Base-by-base conservation (phyloP, 2,888 invertebrate species). In the Ischnus inquisitorius region DNA sequence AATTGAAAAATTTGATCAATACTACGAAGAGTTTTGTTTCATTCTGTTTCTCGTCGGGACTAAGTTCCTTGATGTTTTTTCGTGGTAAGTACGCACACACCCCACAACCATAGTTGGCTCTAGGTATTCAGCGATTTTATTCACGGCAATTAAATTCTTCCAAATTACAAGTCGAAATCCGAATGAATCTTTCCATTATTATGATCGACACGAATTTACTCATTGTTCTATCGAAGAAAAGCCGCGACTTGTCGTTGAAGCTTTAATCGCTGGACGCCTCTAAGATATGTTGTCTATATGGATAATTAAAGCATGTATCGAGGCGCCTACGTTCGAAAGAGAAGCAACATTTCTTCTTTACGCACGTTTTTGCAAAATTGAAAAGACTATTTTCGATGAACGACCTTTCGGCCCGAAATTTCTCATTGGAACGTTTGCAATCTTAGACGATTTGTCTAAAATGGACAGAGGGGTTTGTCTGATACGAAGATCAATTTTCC, bases 31-130 rank as follows among this genome's bases (percentile, higher is more conserved):
- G 34, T 34, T 19, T 25, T 46, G 34, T 43, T 51, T 76, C n/a
- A 1, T 46, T 51, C 12, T 1, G 12, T 25, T 19, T 25, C 22
- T 67, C 22, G 48, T 60, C 16, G 14, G n/a, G 34, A 12, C 0
- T 25, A 34, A 60, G 22, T 65, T 65, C 14, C 41, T 16, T 69
- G 14, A 25, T 39, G 54, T n/a, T 62, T 71, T 65, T 64, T 51
- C 86, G 85, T 92, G 92, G 93, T 93, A 92, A 92, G 92, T 93
- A 89, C 83, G 77, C 87, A 93, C 90, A 91, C 90, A 91, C 91
- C 89, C 92, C 93, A 93, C 93, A 93, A 93, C 92, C 93, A 90
- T 92, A 92, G 92, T 93, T 93, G 92, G 91, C 90, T 89, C 84
- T 89, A 82, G 88, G 90, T 88, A 88, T 91, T 88, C 89, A 91